Base-by-base conservation (phyloP, 92 coral and sea anemone genomes). In the Actinernus sp. region DNA sequence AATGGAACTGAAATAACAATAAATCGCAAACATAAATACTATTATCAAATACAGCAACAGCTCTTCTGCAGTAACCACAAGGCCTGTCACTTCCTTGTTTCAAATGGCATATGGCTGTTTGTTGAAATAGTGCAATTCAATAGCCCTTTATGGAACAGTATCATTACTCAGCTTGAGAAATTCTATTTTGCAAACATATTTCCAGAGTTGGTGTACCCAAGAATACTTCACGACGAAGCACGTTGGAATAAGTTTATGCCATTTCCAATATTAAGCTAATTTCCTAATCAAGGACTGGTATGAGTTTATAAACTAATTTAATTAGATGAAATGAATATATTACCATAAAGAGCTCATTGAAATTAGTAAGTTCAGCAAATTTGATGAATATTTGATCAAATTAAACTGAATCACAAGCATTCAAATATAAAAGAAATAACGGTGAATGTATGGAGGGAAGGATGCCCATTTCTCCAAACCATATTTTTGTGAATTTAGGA, bases 191-290 rank as follows among this genome's bases (percentile, higher is more conserved):
- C 54, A 20, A 28, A 74, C 53, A 58, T 87, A 44, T 86, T 86
- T 48, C 92, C 92, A 26, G 92, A 86, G 57, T 63, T 86, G 53
- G 86, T 85, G 22, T 86, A 86, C 59, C 88, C 88, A 74, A 55
- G 78, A 60, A 68, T 81, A 36, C 40, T 59, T 27, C 41, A 41
- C 56, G 79, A 83, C 28, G 66, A 61, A 26, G 26, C 66, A 55
- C 45, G 85, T 52, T 87, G 88, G 93, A 74, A 74, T 58, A 86
- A 73, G 50, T 31, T 13, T 16, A 22, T 60, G 24, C 28, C 47
- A 32, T 18, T 33, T 16, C 52, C 69, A n/a, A n/a, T n/a, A n/a
- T n/a, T n/a, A n/a, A n/a, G n/a, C n/a, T n/a, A n/a, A n/a, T n/a
- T n/a, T n/a, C n/a, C n/a, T n/a, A n/a, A n/a, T n/a, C n/a, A n/a